Evolutionary conservation across 2,797 vertebrate genomes (phyloP).

Genomic region (Florisuga fusca): DNA sequence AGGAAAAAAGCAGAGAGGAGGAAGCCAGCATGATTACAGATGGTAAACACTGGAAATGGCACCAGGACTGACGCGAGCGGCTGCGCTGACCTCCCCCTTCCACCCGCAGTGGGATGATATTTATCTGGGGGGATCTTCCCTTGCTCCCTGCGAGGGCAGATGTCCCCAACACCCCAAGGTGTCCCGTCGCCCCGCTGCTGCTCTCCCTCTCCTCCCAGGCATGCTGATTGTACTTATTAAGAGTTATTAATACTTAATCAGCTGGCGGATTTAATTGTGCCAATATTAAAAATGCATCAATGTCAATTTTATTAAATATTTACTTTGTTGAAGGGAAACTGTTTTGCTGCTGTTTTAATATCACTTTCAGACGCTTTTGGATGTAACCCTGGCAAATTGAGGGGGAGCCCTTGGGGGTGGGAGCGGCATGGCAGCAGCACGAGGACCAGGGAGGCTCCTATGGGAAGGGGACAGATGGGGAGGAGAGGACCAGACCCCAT

Average conservation of each 20-base stretch:
- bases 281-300: constrained; percentile 79
- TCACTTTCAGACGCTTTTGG: constrained; percentile 59
- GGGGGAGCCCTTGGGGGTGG: constrained; percentile 26
- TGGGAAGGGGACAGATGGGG: accelerated
- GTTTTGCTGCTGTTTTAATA: constrained; percentile 75
- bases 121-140: neutral
- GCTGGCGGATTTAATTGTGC: constrained; percentile 75
- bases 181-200: neutral
- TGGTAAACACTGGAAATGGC: constrained; percentile 59
- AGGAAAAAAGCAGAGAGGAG: neutral
- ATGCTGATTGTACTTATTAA: constrained; percentile 72
- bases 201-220: constrained; percentile 49
- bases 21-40: constrained; percentile 9
- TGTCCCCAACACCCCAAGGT: neutral
- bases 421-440: accelerated
- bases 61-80: neutral
- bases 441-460: neutral
- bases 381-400: constrained; percentile 24
- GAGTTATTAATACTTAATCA: constrained; percentile 78
- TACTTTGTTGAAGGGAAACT: constrained; percentile 74
- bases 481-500: neutral
- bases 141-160: neutral
- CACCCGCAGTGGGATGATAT: accelerated
- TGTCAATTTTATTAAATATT: constrained; percentile 80
- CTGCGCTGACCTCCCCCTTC: neutral